Base-by-base conservation (phyloP, 2,888 invertebrate genomes). In the Pandemis heparana region DNA sequence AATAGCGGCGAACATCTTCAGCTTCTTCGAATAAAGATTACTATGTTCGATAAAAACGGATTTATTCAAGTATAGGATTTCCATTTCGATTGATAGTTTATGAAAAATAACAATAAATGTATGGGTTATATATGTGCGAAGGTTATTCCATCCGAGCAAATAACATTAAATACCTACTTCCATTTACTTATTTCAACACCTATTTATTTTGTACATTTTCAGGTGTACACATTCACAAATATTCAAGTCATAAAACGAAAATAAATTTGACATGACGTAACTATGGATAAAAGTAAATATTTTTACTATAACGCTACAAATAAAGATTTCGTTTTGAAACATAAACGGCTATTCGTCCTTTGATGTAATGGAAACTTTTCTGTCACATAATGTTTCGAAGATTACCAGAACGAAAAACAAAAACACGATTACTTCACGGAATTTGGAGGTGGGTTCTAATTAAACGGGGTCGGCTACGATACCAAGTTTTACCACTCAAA, bases 361-460 rank as follows among this genome's bases (percentile, higher is more conserved):
- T 56, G 56, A 56, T 23, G 56, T 56, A 23, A 23, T 23, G 23
- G 12, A 12, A 56, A 56, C 56, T 56, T 56, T 56, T 23, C 10
- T 5, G 56, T 23, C 56, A 10, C 23, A n/a, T 1, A 12, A 46
- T 7, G 56, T 23, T 23, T 56, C 23, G 56, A 10, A 56, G 32
- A 38, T 62, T 66, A n/a, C 10, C 43, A 6, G 23, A 43, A 16
- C 18, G 48, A 39, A 38, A 62, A 72, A 46, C 63, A 63, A 63
- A 23, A 18, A 46, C 53, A 43, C 43, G 43, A 67, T 71, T 32
- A 70, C 66, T 62, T 72, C 38, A 62, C 46, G 53, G n/a, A 53
- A 46, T 39, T 16, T 18, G 46, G 66, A 67, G 72, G 62, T 63
- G n/a, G 38, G 53, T 39, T 68, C 62, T 63, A 63, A 72, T 72